Percentiles rank a stretch among this genome's conserved stretches.
Evolutionary conservation across 2,113 vertebrate genomes (phyloP).

Genomic region (Saccopteryx bilineata): DNA sequence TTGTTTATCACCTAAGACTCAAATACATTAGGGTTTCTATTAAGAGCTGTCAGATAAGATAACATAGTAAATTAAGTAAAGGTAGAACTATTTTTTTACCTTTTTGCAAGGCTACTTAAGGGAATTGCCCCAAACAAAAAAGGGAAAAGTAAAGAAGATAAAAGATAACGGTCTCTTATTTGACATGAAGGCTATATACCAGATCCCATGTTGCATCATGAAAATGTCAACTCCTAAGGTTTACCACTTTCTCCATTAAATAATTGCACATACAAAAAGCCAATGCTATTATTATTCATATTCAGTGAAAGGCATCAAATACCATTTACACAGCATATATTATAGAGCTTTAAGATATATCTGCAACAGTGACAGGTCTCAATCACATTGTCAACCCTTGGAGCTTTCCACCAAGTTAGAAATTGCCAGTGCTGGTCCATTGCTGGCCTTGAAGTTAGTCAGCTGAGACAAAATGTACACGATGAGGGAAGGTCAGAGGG

Average conservation of each 20-base stretch:
- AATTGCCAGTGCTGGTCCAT: neutral
- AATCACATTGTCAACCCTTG: neutral
- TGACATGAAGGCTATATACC: neutral
- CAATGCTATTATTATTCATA: neutral
- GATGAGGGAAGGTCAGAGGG: neutral
- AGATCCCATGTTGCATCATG: neutral
- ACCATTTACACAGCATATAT: neutral
- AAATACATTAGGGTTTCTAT: neutral
- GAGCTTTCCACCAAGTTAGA: neutral
- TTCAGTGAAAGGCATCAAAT: neutral
- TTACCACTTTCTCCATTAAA: constrained; percentile 36
- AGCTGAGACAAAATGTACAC: neutral
- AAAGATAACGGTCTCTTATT: neutral
- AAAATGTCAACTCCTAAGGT: neutral
- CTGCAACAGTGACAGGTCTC: neutral
- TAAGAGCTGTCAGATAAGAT: neutral
- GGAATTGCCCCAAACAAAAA: neutral
- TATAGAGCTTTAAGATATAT: neutral
- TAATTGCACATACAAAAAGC: neutral
- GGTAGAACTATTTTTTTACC: neutral
- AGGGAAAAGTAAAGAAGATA: neutral
- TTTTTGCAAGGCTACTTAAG: constrained; percentile 1
- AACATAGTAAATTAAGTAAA: constrained; percentile 16
- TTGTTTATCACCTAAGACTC: neutral
- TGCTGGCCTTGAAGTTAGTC: neutral